A percentile compares a stretch with the other conserved stretches of the same genome.
Evolutionary conservation across 2,888 invertebrate genomes (phyloP).

Genomic region (Ichneumoninae sp.): DNA sequence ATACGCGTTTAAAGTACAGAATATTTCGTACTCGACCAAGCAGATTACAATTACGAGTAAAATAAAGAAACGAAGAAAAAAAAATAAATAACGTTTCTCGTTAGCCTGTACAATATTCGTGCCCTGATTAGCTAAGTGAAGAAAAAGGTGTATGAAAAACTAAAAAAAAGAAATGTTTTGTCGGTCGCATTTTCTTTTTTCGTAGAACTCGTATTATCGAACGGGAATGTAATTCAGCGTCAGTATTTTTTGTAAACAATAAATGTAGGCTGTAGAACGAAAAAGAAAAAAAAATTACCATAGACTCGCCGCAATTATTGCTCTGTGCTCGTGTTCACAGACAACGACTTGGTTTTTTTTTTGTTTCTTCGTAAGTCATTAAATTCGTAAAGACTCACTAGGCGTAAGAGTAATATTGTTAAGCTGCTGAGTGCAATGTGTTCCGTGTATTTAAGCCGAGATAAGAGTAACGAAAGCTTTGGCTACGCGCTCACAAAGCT

Average conservation of each 20-base stretch:
- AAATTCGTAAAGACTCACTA: conserved; percentile 67
- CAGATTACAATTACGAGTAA: conserved; percentile 51
- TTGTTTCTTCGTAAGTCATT: conserved; percentile 51
- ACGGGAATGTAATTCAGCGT: conserved; percentile 58
- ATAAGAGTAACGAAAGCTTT: conserved; percentile 73
- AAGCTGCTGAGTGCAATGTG: conserved; percentile 80
- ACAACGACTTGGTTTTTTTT: conserved; percentile 43
- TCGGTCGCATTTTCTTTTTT: conserved; percentile 27
- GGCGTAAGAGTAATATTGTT: conserved; percentile 70
- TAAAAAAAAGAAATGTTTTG: conserved; percentile 21
- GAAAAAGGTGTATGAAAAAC: conserved; percentile 32
- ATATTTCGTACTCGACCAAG: conserved; percentile 59
- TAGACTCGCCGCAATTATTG: conserved; percentile 51
- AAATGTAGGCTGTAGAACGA: conserved; percentile 36
- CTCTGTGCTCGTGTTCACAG: conserved; percentile 51
- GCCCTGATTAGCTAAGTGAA: conserved; percentile 48
- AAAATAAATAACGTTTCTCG: conserved; percentile 38
- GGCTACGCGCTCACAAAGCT: conserved; percentile 69
- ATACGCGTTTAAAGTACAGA: conserved; percentile 41
- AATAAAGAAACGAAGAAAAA: not conserved
- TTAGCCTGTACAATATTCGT: conserved; percentile 58
- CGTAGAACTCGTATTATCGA: conserved; percentile 52
- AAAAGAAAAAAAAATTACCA: conserved; percentile 15
- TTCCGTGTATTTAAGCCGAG: conserved; percentile 76
- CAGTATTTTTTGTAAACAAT: conserved; percentile 71